Evolutionary conservation across 2,797 vertebrate species (phyloP), one percentile per base, ranked within the genome.

Genomic region (Cynodonichthys magdalenae): DNA sequence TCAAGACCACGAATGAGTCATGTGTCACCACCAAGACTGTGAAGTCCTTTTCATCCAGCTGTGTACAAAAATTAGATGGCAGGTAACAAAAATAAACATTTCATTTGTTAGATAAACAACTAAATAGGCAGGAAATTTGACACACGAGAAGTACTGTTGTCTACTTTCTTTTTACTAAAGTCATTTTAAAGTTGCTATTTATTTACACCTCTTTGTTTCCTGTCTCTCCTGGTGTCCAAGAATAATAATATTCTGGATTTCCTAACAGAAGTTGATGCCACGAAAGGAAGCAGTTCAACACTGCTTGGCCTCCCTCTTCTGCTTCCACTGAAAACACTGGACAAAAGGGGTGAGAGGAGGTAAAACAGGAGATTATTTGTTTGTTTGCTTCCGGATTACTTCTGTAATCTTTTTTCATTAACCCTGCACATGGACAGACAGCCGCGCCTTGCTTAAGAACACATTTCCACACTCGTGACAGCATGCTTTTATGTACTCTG

Each of bases 251-350:
- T 56, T 90, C 83, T 20, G 63, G 66, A 49, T 15, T 83, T 53
- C 75, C 90, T 14, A 77, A 28, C 5, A 92, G 64, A 59, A 92
- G 75, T 45, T 24, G 71, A 29, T 94, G 94, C 93, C 93, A 94
- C 2, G 90, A 77, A 15, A 81, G 83, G 56, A 89, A 92, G 83
- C 93, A 94, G 63, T 92, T 68, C 59, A 94, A 19, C 59, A 92
- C 72, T 0, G 77, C 89, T 73, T 93, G 89, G 49, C 69, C 85
- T 50, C 84, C 90, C 66, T 92, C 92, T 27, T 85, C 72, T 24
- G 81, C 90, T 61, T 83, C 42, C 66, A 94, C 15, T 1, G 42
- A 57, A 50, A 63, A 17, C 31, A 75, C 90, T 92, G 63, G 57
- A 63, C 54, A 51, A 50, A 55, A 39, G 54, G 18, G 36, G 19